Conservation (phyloP, 1,140 invertebrate genomes). For the Euwallacea fornicatus region DNA sequence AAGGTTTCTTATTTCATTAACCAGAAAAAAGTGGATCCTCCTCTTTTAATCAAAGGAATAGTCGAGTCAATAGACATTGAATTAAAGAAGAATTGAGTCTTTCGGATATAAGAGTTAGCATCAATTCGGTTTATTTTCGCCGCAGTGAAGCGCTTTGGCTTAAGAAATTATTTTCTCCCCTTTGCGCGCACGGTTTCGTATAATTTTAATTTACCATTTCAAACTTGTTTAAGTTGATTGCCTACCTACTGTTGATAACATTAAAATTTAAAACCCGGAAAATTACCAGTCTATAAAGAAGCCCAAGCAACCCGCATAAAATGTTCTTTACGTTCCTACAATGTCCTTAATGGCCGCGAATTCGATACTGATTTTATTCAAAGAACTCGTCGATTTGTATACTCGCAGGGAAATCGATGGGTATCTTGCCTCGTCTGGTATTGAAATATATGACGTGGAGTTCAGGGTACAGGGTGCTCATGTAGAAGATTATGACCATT, state of each 20-base stretch:
- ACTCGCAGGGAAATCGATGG: no score
- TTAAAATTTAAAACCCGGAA: conserved; percentile 25
- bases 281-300: conserved; percentile 10
- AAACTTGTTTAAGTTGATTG: neutral
- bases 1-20: conserved; percentile 40
- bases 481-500: no score
- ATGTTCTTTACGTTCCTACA: no score
- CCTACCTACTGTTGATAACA: conserved; percentile 7
- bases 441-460: no score
- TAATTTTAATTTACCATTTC: conserved; percentile 17
- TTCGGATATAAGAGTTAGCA: conserved; percentile 29
- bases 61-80: conserved; percentile 44
- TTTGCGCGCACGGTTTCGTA: conserved; percentile 1
- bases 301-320: no score
- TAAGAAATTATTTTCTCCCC: conserved; percentile 24
- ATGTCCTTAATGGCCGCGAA: no score
- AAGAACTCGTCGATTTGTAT: no score
- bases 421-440: no score
- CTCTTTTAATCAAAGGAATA: conserved; percentile 44
- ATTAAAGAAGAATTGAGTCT: conserved; percentile 44
- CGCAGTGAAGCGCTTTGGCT: conserved; percentile 12
- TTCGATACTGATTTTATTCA: no score
- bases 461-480: no score
- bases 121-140: conserved; percentile 40
- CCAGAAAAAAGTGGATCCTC: conserved; percentile 39